These are phyloP conservation scores for Bovichtus variegatus DNA, from an alignment of 2,797 vertebrate species.

Conservation along the genomic window DNA sequence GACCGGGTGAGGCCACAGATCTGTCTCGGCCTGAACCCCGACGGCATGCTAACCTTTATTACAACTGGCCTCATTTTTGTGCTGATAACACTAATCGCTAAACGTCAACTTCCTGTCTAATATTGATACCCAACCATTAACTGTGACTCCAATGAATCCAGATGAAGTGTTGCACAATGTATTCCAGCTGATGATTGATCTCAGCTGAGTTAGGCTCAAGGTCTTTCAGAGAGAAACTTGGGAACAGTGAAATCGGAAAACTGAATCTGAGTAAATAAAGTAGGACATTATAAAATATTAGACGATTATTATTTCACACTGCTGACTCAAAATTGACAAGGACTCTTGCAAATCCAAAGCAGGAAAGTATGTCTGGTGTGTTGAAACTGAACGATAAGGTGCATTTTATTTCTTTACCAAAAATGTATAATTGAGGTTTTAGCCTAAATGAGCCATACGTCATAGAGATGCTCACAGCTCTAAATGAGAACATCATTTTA, in stretches of 20 bases:
- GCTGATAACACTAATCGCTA: constrained; percentile 24
- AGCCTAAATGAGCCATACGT: neutral
- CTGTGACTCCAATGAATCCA: constrained; percentile 9
- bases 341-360: neutral
- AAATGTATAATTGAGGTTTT: neutral
- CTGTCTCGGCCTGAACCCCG: neutral
- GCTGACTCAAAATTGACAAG: neutral
- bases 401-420: neutral
- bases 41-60: neutral
- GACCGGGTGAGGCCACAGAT: constrained; percentile 91
- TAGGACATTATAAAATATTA: neutral
- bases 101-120: constrained; percentile 26
- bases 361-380: neutral
- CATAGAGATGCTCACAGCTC: neutral
- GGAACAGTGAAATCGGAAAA: neutral
- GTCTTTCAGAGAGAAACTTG: neutral
- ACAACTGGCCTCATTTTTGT: neutral
- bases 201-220: neutral
- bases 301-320: neutral
- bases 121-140: constrained; percentile 13
- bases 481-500: neutral
- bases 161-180: neutral
- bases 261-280: neutral
- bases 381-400: neutral
- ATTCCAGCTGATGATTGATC: neutral